Base-by-base conservation (phyloP, 2,888 invertebrate genomes). In the Tenodera sinensis region DNA sequence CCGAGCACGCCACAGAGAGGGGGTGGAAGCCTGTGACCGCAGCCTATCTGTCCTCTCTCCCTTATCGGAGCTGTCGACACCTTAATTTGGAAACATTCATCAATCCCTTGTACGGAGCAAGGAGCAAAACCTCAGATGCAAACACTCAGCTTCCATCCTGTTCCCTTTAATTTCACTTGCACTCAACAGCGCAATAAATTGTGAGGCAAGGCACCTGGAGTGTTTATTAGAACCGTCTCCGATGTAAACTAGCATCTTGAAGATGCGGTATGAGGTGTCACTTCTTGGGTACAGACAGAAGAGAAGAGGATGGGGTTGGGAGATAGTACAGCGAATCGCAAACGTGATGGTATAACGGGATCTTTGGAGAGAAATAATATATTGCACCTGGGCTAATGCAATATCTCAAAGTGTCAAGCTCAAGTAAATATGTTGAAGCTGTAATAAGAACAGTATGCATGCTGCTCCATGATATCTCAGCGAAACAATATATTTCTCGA, bases 71-170 rank as follows among this genome's bases (percentile, higher is more conserved):
- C 54, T 71, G 54, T 82, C 87, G 83, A 83, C 88, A 81, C 88
- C 84, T 88, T 88, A 90, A 90, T 90, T 90, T 90, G 90, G 88
- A 90, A 90, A 88, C 90, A 90, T 90, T 90, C 90, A 90, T 90
- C 90, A 90, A 89, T 90, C 89, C 83, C 88, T 88, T 87, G 88
- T 83, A 86, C 30, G 34, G 25, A 88, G 84, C 30, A 83, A 83
- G 87, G 83, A 28, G 84, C 25, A 87, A 34, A 87, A 83, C 89
- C 88, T 28, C 87, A 87, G 89, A 90, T 88, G 90, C 89, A 90
- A 89, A 89, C 89, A 90, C 47, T 9, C 27, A 14, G 87, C 83
- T 85, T 71, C 54, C 25, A 71, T 71, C 54, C 54, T 71, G 54
- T 71, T 71, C 88, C 82, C 87, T 89, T 89, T 90, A 90, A 90